phyloP scores from a whole-genome alignment of 2,888 invertebrate species.

The Amphimallon solstitiale region DNA sequence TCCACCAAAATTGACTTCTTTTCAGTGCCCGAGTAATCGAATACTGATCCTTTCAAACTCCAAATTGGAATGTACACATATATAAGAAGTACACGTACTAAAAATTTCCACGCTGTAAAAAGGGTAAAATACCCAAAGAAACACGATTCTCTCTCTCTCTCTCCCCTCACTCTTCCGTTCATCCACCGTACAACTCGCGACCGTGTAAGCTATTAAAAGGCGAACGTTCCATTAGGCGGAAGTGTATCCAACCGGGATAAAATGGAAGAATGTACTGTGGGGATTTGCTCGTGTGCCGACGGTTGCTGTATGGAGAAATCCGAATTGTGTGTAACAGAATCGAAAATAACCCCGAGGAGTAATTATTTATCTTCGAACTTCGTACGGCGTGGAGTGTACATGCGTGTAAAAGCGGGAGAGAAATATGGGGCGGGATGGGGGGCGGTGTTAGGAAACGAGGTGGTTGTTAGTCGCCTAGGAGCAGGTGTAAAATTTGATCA shows the following conservation, averaged over 20 bases:
- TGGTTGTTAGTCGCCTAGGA: neutral
- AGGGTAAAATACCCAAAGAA: too few species aligned
- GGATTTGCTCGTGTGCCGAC: neutral
- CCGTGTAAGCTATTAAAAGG: too few species aligned
- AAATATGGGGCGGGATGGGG: neutral
- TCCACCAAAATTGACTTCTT: too few species aligned
- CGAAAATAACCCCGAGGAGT: constrained; percentile 6
- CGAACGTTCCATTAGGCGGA: neutral
- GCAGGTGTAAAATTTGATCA: constrained; percentile 4
- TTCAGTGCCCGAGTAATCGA: too few species aligned
- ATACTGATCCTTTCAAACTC: too few species aligned
- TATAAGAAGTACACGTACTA: too few species aligned
- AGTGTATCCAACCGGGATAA: neutral
- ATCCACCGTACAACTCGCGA: too few species aligned
- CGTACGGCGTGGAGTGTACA: neutral
- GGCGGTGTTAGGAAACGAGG: neutral
- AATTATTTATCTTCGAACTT: constrained; percentile 6
- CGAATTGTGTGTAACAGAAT: neutral
- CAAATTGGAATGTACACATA: too few species aligned
- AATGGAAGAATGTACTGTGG: neutral
- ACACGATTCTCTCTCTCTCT: too few species aligned
- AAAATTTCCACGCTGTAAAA: too few species aligned
- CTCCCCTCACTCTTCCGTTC: too few species aligned
- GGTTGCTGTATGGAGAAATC: neutral
- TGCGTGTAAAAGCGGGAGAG: neutral